A percentile compares a stretch with the other conserved stretches of the same genome.
Conservation (phyloP, 2,113 vertebrate genomes). For the Xenopus borealis region DNA sequence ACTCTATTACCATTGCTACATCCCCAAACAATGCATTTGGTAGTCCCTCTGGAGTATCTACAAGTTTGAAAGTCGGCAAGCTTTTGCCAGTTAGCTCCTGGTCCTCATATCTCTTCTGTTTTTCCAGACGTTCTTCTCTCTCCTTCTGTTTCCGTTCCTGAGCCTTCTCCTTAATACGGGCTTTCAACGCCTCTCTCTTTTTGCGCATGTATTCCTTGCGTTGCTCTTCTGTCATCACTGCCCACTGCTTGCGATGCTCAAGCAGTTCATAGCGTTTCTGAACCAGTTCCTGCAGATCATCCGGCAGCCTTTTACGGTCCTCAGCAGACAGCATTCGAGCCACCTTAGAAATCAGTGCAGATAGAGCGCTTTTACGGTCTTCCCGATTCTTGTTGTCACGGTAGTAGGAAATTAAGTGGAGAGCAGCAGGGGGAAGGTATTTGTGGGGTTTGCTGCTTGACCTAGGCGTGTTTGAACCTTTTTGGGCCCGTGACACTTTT, state of each 20-base stretch:
- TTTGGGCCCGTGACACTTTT: constrained; percentile 69
- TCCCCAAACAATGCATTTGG: constrained; percentile 93
- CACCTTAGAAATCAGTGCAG: constrained; percentile 83
- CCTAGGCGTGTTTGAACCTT: constrained; percentile 67
- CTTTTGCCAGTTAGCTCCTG: constrained; percentile 79
- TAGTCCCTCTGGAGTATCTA: constrained; percentile 92
- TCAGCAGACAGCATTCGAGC: constrained; percentile 84
- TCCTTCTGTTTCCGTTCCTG: constrained; percentile 87
- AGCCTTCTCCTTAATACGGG: constrained; percentile 84
- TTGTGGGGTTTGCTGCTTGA: constrained; percentile 81
- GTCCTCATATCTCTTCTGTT: constrained; percentile 87
- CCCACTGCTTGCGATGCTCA: constrained; percentile 86
- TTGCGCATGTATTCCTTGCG: constrained; percentile 81
- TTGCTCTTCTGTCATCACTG: constrained; percentile 89
- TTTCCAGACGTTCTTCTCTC: constrained; percentile 81
- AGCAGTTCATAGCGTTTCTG: constrained; percentile 88
- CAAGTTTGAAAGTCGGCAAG: constrained; percentile 81
- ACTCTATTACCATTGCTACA: constrained; percentile 90
- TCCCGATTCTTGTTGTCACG: constrained; percentile 90
- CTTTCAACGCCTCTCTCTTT: constrained; percentile 81
- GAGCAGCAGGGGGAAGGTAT: constrained; percentile 83
- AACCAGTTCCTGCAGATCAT: constrained; percentile 80
- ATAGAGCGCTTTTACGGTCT: constrained; percentile 86
- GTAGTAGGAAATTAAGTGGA: constrained; percentile 92
- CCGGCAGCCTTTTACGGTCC: constrained; percentile 84